Conservation (phyloP, 2,797 vertebrate species). For the Mus spretus region DNA sequence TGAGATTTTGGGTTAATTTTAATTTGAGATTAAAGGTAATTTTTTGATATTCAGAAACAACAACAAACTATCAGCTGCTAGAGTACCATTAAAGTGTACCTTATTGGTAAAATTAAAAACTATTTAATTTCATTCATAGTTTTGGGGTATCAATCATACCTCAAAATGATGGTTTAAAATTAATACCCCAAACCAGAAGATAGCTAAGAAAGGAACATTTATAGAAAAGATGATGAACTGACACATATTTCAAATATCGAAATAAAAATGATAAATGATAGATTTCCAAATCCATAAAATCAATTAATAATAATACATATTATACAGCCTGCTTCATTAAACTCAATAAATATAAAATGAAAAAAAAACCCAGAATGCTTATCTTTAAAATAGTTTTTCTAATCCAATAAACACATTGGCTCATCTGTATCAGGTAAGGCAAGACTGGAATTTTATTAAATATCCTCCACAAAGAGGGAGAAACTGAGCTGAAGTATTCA, state of each 20-base stretch:
- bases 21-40: background rate
- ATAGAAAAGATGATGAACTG: background rate
- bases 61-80: background rate
- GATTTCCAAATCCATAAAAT: background rate
- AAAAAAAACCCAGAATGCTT: background rate
- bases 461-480: background rate
- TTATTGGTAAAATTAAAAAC: background rate
- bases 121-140: background rate
- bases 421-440: rapidly evolving
- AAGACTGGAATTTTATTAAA: background rate
- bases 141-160: background rate
- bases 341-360: background rate
- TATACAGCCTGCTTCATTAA: background rate
- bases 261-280: background rate
- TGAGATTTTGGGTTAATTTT: background rate
- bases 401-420: background rate
- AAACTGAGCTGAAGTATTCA: background rate
- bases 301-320: background rate
- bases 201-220: slow-evolving; percentile 7
- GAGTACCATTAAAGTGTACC: too few relatives aligned
- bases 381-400: background rate
- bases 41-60: background rate
- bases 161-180: slow-evolving; percentile 27
- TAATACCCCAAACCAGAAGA: background rate
- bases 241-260: background rate